Conservation (phyloP, 2,797 vertebrate genomes). For the Pipistrellus kuhlii region DNA sequence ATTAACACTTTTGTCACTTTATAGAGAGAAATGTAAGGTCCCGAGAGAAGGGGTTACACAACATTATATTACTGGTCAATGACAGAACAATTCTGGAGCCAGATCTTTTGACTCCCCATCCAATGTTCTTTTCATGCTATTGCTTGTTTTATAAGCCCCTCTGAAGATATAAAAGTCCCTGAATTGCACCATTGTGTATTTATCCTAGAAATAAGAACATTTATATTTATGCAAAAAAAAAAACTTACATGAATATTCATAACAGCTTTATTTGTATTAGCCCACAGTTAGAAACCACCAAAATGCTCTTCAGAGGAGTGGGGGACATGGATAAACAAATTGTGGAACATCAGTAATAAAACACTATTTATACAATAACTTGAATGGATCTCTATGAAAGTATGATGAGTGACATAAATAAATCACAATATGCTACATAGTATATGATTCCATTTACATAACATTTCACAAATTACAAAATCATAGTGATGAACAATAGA, state of each 20-base stretch:
- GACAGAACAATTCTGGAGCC: not conserved
- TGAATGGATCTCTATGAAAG: not conserved
- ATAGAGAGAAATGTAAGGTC: slow-evolving; percentile 20
- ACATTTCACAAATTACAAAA: slow-evolving; percentile 44
- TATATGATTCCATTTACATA: not conserved
- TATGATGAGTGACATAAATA: not conserved
- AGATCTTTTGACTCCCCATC: not conserved
- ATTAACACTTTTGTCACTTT: slow-evolving; percentile 18
- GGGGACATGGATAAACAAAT: slow-evolving; percentile 27
- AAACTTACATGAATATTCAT: not conserved
- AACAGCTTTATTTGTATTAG: not conserved
- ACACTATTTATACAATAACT: not conserved
- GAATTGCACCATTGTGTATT: not conserved
- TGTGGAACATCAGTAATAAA: not conserved
- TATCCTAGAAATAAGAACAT: slow-evolving; percentile 44
- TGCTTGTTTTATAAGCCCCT: not conserved
- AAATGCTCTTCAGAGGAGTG: not conserved
- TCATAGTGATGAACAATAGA: slow-evolving; percentile 23
- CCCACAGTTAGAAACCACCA: not conserved
- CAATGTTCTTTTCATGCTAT: not conserved
- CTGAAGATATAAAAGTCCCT: slow-evolving; percentile 12
- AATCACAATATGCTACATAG: not conserved
- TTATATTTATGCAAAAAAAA: slow-evolving; percentile 16
- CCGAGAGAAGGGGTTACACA: not conserved
- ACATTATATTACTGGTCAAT: not conserved